A percentile compares a stretch with the other conserved stretches of the same genome.
Evolutionary conservation across 2,113 vertebrate species (phyloP).

Genomic region (Crotalus helleri): DNA sequence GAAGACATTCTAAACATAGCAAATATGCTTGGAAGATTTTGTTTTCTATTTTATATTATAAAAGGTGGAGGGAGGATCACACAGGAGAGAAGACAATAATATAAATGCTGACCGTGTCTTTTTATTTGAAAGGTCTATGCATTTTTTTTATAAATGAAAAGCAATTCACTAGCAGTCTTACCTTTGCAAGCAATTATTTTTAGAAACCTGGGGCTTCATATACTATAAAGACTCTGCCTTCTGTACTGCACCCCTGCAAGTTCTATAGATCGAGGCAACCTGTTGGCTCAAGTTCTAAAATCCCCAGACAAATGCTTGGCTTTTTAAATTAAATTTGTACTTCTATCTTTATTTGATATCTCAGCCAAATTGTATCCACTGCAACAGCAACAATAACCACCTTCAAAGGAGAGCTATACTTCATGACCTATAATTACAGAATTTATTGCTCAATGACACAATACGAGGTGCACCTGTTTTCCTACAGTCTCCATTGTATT

Average conservation of each 20-base stretch:
- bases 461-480: conserved; percentile 71
- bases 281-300: conserved; percentile 74
- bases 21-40: background rate
- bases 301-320: conserved; percentile 72
- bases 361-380: conserved; percentile 69
- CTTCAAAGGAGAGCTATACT: conserved; percentile 69
- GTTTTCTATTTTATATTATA: background rate
- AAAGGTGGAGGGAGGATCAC: background rate
- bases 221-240: conserved; percentile 63
- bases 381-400: conserved; percentile 57
- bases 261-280: conserved; percentile 68
- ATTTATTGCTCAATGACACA: conserved; percentile 63
- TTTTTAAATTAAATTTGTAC: conserved; percentile 78
- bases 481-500: background rate
- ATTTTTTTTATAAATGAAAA: conserved; percentile 35
- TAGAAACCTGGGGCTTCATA: conserved; percentile 28
- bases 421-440: conserved; percentile 70
- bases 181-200: conserved; percentile 52
- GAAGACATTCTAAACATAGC: background rate
- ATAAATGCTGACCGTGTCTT: conserved; percentile 19
- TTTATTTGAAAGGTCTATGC: conserved; percentile 38
- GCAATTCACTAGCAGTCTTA: conserved; percentile 47
- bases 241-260: conserved; percentile 35
- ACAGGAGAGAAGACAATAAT: conserved; percentile 23
- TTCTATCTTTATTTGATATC: conserved; percentile 74